Percentiles rank a stretch among this genome's conserved stretches.
phyloP scores from a whole-genome alignment of 2,113 vertebrate species.

The Columba janthina region DNA sequence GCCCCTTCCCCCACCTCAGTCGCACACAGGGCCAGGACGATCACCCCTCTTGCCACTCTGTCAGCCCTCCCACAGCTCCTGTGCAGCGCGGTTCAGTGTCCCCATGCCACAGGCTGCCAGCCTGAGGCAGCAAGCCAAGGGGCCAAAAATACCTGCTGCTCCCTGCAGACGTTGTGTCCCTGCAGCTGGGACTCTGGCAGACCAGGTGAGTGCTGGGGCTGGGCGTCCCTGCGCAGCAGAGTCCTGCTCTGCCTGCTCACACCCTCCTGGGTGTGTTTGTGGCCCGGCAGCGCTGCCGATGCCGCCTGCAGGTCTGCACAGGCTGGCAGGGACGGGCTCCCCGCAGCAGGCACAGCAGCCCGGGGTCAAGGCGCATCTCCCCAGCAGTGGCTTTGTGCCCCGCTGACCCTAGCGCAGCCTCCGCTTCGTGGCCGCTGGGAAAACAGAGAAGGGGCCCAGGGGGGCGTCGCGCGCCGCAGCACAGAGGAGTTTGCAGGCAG shows the following conservation, averaged over 20 bases:
- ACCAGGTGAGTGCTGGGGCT: neutral
- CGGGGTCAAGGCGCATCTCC: neutral
- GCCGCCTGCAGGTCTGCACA: conserved; percentile 49
- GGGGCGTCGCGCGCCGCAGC: neutral
- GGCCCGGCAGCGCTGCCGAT: neutral
- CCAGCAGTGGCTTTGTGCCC: neutral
- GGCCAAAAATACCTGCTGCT: conserved; percentile 19
- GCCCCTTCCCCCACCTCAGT: neutral
- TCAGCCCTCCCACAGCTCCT: neutral
- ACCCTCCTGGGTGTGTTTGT: conserved; percentile 45
- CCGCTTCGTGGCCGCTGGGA: neutral
- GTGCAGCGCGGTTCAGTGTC: accelerated
- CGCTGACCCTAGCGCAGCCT: neutral
- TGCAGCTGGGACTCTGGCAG: neutral
- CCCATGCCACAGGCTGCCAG: neutral
- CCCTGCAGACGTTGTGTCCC: neutral
- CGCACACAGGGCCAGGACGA: accelerated
- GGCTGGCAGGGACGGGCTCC: conserved; percentile 1
- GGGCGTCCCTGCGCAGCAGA: neutral
- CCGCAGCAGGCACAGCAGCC: neutral
- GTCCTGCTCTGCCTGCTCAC: neutral
- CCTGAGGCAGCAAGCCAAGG: neutral
- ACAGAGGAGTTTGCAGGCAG: conserved; percentile 33
- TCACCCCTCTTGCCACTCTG: neutral
- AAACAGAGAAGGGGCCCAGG: neutral